Percentiles rank a stretch among this genome's conserved stretches.
These are phyloP conservation scores for Zapornia atra DNA, from an alignment of 2,113 vertebrate genomes.

Conservation along the genomic window DNA sequence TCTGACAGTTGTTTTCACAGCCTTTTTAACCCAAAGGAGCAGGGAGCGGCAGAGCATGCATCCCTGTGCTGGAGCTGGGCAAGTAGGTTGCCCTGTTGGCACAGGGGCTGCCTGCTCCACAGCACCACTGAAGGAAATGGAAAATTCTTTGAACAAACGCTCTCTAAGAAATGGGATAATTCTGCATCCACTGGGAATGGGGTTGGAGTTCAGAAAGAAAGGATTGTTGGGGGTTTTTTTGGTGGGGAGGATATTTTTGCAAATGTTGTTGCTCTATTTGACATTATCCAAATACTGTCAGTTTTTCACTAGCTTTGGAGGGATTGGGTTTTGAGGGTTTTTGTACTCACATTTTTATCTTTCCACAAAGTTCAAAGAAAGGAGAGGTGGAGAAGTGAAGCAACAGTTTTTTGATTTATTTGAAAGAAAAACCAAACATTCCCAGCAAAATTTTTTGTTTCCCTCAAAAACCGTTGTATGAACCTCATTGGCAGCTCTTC, in stretches of 20 bases:
- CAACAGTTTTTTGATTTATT: rapidly evolving
- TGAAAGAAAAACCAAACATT: neutral
- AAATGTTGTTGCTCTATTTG: neutral
- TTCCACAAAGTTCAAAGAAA: neutral
- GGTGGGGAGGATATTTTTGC: neutral
- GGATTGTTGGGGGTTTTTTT: neutral
- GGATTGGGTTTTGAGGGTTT: neutral
- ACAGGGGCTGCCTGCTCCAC: neutral
- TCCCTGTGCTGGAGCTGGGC: neutral
- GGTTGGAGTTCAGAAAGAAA: neutral
- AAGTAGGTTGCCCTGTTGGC: rapidly evolving
- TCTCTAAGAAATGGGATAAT: rapidly evolving
- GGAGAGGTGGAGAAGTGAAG: neutral
- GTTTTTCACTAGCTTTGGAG: neutral
- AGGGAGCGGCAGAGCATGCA: neutral
- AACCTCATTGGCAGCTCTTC: neutral
- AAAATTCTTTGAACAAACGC: neutral
- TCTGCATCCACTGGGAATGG: neutral
- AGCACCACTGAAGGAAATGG: rapidly evolving
- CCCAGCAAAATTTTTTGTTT: neutral
- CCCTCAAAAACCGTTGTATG: neutral
- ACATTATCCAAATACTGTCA: neutral
- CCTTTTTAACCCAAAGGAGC: neutral
- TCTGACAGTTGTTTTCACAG: neutral
- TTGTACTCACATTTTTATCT: neutral